phyloP scores from a whole-genome alignment of 2,113 vertebrate genomes.

The Hemiprocne comata region DNA sequence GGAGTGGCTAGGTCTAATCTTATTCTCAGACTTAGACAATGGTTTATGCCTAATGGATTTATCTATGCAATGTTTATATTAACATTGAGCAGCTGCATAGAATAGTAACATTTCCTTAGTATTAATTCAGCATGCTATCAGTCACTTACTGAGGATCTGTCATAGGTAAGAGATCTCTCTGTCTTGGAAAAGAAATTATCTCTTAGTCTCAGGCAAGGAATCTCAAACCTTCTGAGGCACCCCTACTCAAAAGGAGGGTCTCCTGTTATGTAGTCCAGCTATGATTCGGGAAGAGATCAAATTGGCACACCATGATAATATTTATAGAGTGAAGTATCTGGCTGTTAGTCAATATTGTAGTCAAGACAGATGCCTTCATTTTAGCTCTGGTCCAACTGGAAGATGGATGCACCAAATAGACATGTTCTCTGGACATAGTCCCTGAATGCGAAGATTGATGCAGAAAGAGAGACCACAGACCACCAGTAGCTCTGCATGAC shows the following conservation, averaged over 20 bases:
- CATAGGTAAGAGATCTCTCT: accelerated
- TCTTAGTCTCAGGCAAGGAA: background rate
- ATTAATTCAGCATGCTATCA: background rate
- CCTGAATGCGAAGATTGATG: too few relatives aligned
- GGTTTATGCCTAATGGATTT: background rate
- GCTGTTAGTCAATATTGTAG: background rate
- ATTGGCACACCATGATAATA: background rate
- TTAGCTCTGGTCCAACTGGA: background rate
- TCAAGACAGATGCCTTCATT: background rate
- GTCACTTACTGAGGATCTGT: background rate
- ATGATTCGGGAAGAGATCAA: background rate
- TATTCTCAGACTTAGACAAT: background rate
- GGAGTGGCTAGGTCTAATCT: background rate
- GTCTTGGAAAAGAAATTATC: background rate
- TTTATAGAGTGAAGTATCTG: background rate
- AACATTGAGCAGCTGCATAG: background rate
- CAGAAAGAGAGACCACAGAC: too few relatives aligned
- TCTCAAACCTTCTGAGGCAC: background rate
- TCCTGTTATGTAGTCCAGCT: background rate
- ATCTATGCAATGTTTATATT: background rate
- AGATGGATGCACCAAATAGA: too few relatives aligned
- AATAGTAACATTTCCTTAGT: background rate
- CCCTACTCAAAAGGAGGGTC: background rate
- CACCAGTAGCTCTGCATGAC: too few relatives aligned
- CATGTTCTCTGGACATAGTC: too few relatives aligned